A percentile compares a stretch with the other conserved stretches of the same genome.
Evolutionary conservation across 2,888 invertebrate genomes (phyloP).

Genomic region (Oscheius sp.): DNA sequence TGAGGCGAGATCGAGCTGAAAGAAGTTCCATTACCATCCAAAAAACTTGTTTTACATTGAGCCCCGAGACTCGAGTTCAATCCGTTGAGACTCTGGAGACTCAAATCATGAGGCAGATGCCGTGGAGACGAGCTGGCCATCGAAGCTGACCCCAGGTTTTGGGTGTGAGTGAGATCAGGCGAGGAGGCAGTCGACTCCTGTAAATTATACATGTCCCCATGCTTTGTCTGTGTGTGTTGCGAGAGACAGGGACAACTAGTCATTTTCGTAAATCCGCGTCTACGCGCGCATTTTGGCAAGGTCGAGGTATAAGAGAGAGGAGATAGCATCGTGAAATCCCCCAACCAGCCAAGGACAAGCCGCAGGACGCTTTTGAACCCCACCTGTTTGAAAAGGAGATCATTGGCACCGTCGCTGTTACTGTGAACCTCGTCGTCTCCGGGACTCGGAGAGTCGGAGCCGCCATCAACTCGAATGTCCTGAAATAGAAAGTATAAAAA

Average conservation of each 20-base stretch:
- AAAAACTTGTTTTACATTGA: constrained; percentile 22
- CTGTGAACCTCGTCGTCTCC: constrained; percentile 68
- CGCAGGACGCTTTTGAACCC: constrained; percentile 7
- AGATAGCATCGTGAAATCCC: constrained; percentile 32
- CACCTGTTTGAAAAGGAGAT: constrained; percentile 37
- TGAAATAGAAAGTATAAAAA: constrained; percentile 21
- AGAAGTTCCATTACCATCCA: background rate
- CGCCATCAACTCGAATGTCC: constrained; percentile 66
- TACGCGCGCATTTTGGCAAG: constrained; percentile 5
- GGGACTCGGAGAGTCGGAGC: constrained; percentile 69
- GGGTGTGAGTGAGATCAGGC: constrained; percentile 57
- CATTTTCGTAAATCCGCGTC: constrained; percentile 11
- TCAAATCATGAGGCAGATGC: constrained; percentile 41
- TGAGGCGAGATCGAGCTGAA: constrained; percentile 87
- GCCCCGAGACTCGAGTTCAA: constrained; percentile 26
- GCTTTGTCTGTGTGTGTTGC: background rate
- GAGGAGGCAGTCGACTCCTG: constrained; percentile 66
- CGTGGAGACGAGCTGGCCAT: constrained; percentile 56
- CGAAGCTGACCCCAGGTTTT: constrained; percentile 32
- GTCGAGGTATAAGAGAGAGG: background rate
- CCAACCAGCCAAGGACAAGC: constrained; percentile 17
- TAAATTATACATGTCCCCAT: constrained; percentile 22
- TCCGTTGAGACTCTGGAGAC: constrained; percentile 51
- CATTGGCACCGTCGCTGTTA: constrained; percentile 54
- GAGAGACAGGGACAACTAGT: background rate